A percentile compares a stretch with the other conserved stretches of the same genome.
Evolutionary conservation across 1,140 invertebrate species (phyloP).

Genomic region (Oryzaephilus surinamensis): DNA sequence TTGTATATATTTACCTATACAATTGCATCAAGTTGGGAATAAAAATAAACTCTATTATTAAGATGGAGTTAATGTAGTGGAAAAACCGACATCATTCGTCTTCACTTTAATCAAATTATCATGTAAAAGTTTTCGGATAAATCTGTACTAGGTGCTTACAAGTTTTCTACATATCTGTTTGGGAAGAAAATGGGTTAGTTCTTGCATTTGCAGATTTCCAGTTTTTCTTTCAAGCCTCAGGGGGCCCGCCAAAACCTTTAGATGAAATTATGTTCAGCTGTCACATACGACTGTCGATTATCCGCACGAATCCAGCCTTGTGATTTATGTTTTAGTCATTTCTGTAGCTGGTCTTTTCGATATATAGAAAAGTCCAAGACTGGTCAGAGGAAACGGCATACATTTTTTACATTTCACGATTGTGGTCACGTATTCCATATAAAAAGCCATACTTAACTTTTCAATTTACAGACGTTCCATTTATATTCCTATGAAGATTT

Average conservation of each 20-base stretch:
- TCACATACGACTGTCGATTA: constrained; percentile 21
- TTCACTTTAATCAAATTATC: constrained; percentile 4
- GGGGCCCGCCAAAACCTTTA: constrained; percentile 6
- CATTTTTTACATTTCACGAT: constrained; percentile 19
- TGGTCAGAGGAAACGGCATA: constrained; percentile 14
- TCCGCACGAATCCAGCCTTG: constrained; percentile 16
- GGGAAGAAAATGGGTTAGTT: not conserved
- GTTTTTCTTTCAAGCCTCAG: constrained; percentile 9
- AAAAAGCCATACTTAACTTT: constrained; percentile 19
- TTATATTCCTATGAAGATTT: no score
- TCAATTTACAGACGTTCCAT: constrained; percentile 19
- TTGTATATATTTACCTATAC: no score
- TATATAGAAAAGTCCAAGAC: constrained; percentile 13
- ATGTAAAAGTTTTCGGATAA: constrained; percentile 11
- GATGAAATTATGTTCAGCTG: constrained; percentile 21
- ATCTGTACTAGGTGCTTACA: constrained; percentile 6
- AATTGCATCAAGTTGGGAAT: no score
- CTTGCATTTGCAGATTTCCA: constrained; percentile 12
- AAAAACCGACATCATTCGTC: constrained; percentile 6
- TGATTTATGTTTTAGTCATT: constrained; percentile 24
- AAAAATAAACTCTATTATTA: not conserved
- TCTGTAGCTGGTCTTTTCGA: constrained; percentile 17
- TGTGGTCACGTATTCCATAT: constrained; percentile 19
- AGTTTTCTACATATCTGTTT: constrained; percentile 11
- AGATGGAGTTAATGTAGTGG: not conserved